Percentiles rank a stretch among this genome's conserved stretches.
These are phyloP conservation scores for Pseudomyrmex concolor DNA, from an alignment of 1,140 invertebrate species.

Conservation along the genomic window DNA sequence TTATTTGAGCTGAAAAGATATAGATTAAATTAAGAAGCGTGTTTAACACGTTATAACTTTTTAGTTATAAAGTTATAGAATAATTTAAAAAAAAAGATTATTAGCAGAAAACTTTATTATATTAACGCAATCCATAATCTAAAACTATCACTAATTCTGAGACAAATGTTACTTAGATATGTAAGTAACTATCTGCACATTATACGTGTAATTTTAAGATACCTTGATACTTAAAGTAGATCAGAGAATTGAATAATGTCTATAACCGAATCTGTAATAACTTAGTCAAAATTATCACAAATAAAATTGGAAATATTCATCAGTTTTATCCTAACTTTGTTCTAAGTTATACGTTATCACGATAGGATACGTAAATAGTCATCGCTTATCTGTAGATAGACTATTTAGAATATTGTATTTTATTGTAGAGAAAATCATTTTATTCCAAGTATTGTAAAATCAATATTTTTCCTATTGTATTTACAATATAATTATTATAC, in stretches of 20 bases:
- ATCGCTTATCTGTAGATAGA: no score
- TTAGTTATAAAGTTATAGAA: no score
- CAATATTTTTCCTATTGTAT: no score
- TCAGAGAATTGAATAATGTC: slow-evolving; percentile 21
- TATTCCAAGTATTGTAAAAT: no score
- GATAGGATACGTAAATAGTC: neutral
- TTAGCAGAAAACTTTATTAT: neutral
- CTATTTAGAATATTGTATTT: no score
- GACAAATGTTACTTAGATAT: neutral
- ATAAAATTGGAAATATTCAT: slow-evolving; percentile 40
- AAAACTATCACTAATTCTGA: neutral
- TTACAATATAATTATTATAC: no score
- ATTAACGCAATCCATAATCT: neutral
- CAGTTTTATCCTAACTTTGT: neutral
- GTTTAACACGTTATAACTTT: neutral
- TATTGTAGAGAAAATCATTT: no score
- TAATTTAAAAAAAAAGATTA: neutral
- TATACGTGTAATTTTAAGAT: slow-evolving; percentile 8
- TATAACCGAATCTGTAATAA: slow-evolving; percentile 25
- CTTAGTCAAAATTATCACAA: slow-evolving; percentile 21
- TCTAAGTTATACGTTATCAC: neutral
- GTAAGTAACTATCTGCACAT: neutral
- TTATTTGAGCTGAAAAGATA: neutral
- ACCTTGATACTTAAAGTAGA: slow-evolving; percentile 4
- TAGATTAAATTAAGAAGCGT: neutral